A percentile compares a stretch with the other conserved stretches of the same genome.
Conservation (phyloP, 2,888 invertebrate species). For the Drosophila limbata region DNA sequence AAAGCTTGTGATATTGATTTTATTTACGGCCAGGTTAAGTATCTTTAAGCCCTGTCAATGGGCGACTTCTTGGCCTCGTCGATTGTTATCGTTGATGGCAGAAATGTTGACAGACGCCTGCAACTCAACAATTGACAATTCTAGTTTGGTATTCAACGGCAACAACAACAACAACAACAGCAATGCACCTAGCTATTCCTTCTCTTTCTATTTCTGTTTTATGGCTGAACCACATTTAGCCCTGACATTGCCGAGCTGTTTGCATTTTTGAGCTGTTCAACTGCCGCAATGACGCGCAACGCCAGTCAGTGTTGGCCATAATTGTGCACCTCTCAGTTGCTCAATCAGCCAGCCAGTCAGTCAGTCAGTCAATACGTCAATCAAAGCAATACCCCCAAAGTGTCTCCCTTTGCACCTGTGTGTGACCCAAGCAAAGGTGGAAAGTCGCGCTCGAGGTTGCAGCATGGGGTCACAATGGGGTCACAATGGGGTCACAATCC, state of each 20-base stretch:
- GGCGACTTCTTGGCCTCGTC: conserved; percentile 27
- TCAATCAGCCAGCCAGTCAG: conserved; percentile 32
- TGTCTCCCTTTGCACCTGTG: background rate
- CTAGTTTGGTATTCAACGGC: conserved; percentile 12
- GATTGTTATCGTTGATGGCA: conserved; percentile 20
- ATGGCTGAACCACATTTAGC: conserved; percentile 23
- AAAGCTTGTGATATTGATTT: conserved; percentile 53
- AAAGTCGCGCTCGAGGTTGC: conserved; percentile 37
- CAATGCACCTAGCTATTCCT: no score
- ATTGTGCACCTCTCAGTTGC: conserved; percentile 42
- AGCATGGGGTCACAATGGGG: conserved; percentile 22
- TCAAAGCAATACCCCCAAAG: background rate
- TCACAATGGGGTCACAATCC: conserved; percentile 29
- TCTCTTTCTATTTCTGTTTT: no score
- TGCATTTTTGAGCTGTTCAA: conserved; percentile 40
- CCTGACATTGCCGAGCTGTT: conserved; percentile 48
- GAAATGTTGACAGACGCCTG: conserved; percentile 18
- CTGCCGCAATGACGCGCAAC: conserved; percentile 35
- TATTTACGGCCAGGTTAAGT: conserved; percentile 16
- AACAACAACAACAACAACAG: background rate
- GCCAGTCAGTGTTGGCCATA: conserved; percentile 51
- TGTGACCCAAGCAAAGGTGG: conserved; percentile 36
- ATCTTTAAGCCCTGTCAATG: conserved; percentile 2
- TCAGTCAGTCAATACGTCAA: conserved; percentile 6
- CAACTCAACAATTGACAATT: conserved; percentile 40